These are phyloP conservation scores for Callocephalon fimbriatum DNA, from an alignment of 2,113 vertebrate genomes.

Conservation along the genomic window DNA sequence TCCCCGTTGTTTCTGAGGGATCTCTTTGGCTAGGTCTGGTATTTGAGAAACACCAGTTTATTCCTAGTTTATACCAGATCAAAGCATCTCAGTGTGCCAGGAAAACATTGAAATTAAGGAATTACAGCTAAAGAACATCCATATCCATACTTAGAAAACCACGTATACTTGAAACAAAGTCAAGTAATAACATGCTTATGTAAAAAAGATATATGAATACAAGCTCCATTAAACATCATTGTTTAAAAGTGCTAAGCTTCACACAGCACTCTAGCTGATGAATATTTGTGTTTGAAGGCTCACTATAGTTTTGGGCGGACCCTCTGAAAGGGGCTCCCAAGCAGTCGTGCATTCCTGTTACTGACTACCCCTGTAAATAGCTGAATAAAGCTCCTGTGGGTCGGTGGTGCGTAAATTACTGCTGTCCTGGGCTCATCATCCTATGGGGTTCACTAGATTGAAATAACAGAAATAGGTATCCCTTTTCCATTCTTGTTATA, in stretches of 20 bases:
- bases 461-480: constrained; percentile 75
- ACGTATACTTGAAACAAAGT: neutral
- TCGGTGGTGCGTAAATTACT: constrained; percentile 37
- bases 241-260: neutral
- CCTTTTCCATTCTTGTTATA: constrained; percentile 78
- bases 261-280: neutral
- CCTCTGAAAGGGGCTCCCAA: neutral
- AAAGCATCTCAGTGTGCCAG: neutral
- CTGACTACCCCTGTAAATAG: neutral
- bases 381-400: constrained; percentile 17
- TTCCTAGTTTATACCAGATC: neutral
- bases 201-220: neutral
- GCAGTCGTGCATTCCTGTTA: neutral
- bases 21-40: neutral
- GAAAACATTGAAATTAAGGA: neutral
- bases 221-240: neutral
- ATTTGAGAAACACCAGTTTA: neutral
- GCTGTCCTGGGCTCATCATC: constrained; percentile 24
- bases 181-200: neutral
- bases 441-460: constrained; percentile 71
- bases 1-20: neutral
- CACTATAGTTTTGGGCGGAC: neutral
- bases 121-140: neutral
- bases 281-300: neutral
- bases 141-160: neutral